These are phyloP conservation scores for Drosophila lacteicornis DNA, from an alignment of 1,140 invertebrate genomes.

Conservation along the genomic window DNA sequence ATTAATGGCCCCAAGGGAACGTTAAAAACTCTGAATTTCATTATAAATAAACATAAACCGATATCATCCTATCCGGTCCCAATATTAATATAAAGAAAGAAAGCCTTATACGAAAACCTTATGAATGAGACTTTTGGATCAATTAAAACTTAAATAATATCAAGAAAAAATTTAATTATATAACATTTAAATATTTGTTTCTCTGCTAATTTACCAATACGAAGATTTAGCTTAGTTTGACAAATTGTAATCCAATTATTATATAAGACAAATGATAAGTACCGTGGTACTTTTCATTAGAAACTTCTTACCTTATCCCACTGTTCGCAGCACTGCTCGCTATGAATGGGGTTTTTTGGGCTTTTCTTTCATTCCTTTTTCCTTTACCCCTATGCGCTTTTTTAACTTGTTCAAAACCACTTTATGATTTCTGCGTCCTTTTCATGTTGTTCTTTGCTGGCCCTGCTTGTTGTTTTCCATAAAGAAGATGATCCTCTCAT, in stretches of 20 bases:
- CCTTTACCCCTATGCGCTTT: slow-evolving; percentile 54
- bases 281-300: background rate
- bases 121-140: background rate
- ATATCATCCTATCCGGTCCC: background rate
- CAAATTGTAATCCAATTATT: no score
- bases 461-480: slow-evolving; percentile 60
- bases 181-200: no score
- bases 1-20: background rate
- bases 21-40: background rate
- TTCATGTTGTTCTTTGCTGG: slow-evolving; percentile 38
- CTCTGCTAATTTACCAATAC: no score
- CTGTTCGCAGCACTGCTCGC: slow-evolving; percentile 40
- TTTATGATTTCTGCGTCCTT: slow-evolving; percentile 81
- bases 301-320: slow-evolving; percentile 5
- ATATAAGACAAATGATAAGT: no score
- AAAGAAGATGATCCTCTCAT: slow-evolving; percentile 70
- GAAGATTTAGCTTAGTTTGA: no score
- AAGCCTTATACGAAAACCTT: background rate
- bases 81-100: no score
- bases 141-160: background rate
- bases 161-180: background rate
- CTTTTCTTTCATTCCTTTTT: slow-evolving; percentile 38
- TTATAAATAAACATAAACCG: no score
- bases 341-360: slow-evolving; percentile 61
- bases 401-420: slow-evolving; percentile 81